phyloP scores from a whole-genome alignment of 2,113 vertebrate genomes.

The Haliaeetus leucogaster region DNA sequence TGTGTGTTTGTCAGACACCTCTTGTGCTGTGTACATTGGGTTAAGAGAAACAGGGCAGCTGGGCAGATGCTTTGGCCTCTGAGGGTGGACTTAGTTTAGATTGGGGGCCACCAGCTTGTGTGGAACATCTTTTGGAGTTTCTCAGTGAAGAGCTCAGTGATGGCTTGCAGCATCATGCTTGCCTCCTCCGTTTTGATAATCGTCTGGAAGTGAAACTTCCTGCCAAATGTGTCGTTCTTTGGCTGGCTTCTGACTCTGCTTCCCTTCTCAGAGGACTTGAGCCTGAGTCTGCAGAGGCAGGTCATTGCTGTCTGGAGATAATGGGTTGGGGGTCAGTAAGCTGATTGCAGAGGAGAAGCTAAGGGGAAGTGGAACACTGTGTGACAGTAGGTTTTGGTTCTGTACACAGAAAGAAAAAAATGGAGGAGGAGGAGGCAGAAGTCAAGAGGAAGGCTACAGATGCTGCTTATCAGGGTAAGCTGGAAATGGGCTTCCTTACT shows the following conservation, averaged over 20 bases:
- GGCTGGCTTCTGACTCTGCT: background rate
- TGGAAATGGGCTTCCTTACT: background rate
- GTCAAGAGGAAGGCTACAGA: conserved; percentile 95
- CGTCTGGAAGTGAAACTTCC: background rate
- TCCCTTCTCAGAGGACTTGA: background rate
- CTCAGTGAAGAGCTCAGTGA: background rate
- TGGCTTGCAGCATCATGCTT: background rate
- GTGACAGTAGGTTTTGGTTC: background rate
- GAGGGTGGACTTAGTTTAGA: background rate
- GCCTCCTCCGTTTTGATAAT: background rate
- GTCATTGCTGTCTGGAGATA: background rate
- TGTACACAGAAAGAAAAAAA: conserved; percentile 88
- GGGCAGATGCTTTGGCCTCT: background rate
- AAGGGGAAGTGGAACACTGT: background rate
- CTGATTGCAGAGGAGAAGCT: background rate
- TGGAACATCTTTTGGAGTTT: background rate
- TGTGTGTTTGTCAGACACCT: background rate
- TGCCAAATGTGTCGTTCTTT: background rate
- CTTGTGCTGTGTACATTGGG: background rate
- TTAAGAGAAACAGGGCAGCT: background rate
- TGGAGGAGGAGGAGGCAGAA: conserved; percentile 95
- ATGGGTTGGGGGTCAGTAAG: background rate
- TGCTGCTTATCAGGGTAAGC: conserved; percentile 90
- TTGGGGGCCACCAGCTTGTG: background rate
- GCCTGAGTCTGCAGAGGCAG: background rate